phyloP scores from a whole-genome alignment of 2,888 invertebrate species.

The Amorpha juglandis region DNA sequence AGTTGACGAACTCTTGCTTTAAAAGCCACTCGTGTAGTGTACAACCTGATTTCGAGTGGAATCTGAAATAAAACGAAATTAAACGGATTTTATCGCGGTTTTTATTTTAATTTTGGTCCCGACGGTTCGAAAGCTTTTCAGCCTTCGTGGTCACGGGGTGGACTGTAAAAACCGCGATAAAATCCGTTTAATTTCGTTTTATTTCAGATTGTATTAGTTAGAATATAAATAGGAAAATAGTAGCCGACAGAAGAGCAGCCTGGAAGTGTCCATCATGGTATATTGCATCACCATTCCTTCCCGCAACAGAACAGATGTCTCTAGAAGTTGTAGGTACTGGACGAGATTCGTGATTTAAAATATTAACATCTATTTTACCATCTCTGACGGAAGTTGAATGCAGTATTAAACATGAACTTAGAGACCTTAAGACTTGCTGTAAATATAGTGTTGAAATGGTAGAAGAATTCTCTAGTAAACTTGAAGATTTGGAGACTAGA shows the following conservation, averaged over 20 bases:
- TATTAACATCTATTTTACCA: neutral
- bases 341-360: conserved; percentile 25
- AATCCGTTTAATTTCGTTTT: too few species aligned
- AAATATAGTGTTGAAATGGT: neutral
- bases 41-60: too few species aligned
- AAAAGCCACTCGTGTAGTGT: too few species aligned
- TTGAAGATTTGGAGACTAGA: neutral
- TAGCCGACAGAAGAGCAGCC: conserved; percentile 7
- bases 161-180: too few species aligned
- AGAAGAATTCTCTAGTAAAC: neutral
- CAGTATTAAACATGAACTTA: conserved; percentile 14
- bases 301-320: neutral
- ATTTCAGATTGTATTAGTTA: too few species aligned
- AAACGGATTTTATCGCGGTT: too few species aligned
- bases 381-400: conserved; percentile 10
- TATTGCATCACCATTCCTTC: neutral
- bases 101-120: too few species aligned
- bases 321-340: conserved; percentile 18
- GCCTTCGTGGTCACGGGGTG: too few species aligned
- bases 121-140: too few species aligned
- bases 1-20: too few species aligned
- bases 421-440: conserved; percentile 2
- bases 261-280: conserved; percentile 25
- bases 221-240: conserved; percentile 26
- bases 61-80: too few species aligned